Evolutionary conservation across 2,888 invertebrate genomes (phyloP).

Genomic region (Alsophila aescularia): DNA sequence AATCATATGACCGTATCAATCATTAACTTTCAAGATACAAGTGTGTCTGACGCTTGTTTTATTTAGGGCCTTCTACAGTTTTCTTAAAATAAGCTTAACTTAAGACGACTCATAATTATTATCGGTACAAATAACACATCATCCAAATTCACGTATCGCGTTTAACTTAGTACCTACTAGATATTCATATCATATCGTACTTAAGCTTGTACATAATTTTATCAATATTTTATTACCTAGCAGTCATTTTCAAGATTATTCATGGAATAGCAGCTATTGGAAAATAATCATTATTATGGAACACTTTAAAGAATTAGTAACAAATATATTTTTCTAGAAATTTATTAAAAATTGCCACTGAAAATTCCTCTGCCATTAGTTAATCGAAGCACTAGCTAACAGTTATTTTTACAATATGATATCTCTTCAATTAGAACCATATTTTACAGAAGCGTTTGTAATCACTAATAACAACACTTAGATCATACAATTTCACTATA

Average conservation of each 20-base stretch:
- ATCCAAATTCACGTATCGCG: slow-evolving; percentile 56
- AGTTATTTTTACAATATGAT: slow-evolving; percentile 11
- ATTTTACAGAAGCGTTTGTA: too few relatives aligned
- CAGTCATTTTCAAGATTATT: slow-evolving; percentile 16
- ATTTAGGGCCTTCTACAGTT: neutral
- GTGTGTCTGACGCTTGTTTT: neutral
- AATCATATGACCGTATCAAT: neutral
- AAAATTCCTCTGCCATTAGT: slow-evolving; percentile 40
- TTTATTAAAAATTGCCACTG: slow-evolving; percentile 33
- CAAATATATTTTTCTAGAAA: slow-evolving; percentile 36
- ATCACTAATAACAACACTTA: too few relatives aligned
- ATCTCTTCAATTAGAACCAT: neutral
- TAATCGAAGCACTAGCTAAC: slow-evolving; percentile 29
- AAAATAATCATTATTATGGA: slow-evolving; percentile 34
- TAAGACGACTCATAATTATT: slow-evolving; percentile 21
- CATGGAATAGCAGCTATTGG: slow-evolving; percentile 13
- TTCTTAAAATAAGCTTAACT: neutral
- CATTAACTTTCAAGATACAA: neutral
- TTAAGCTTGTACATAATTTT: slow-evolving; percentile 70
- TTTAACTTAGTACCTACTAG: slow-evolving; percentile 63
- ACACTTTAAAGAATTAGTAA: slow-evolving; percentile 23
- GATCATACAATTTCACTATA: neutral
- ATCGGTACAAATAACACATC: slow-evolving; percentile 28
- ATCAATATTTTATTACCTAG: slow-evolving; percentile 33
- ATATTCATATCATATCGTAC: slow-evolving; percentile 78